Evolutionary conservation across 2,888 invertebrate genomes (phyloP).

Genomic region (Caenorhabditis macrosperma): DNA sequence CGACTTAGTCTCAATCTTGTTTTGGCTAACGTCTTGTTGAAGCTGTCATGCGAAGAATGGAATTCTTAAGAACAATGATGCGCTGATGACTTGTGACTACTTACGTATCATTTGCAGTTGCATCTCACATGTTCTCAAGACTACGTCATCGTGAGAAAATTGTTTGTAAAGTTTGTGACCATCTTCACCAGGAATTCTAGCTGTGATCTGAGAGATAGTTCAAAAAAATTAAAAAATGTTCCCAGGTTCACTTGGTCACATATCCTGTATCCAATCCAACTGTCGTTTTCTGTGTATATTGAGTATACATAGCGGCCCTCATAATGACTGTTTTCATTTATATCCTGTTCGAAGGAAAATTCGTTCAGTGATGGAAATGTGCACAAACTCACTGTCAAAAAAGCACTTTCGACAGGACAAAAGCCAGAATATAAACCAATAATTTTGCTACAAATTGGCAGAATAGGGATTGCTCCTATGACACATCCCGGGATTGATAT

Average conservation of each 20-base stretch:
- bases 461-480: slow-evolving; percentile 56
- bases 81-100: no score
- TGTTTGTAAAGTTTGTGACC: slow-evolving; percentile 8
- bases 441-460: slow-evolving; percentile 61
- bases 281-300: slow-evolving; percentile 55
- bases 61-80: no score
- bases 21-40: no score
- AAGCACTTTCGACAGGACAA: slow-evolving; percentile 60
- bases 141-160: slow-evolving; percentile 25
- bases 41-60: no score
- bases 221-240: neutral
- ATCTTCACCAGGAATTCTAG: slow-evolving; percentile 44
- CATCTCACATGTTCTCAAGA: slow-evolving; percentile 21
- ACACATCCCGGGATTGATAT: slow-evolving; percentile 61
- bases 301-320: slow-evolving; percentile 58
- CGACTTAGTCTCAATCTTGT: no score
- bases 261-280: slow-evolving; percentile 60
- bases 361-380: no score
- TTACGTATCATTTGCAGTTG: slow-evolving; percentile 53
- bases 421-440: slow-evolving; percentile 64
- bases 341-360: no score
- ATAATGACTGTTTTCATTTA: slow-evolving; percentile 61
- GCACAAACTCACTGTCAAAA: slow-evolving; percentile 45
- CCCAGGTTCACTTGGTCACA: slow-evolving; percentile 56
- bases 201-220: slow-evolving; percentile 51